Base-by-base conservation (phyloP, 2,888 invertebrate genomes). In the Asteroscopus sphinx region DNA sequence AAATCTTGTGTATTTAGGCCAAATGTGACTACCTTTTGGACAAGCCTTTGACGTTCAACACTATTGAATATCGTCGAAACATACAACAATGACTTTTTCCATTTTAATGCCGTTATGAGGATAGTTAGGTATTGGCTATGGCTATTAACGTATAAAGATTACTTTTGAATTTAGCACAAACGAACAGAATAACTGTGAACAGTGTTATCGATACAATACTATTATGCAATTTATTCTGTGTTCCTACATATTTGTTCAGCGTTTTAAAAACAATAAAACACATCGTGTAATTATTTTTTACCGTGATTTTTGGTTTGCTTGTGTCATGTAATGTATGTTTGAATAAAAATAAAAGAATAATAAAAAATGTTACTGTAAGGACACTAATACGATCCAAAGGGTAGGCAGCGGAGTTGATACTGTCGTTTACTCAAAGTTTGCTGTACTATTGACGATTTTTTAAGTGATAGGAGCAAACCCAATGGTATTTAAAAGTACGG, bases 31-130 rank as follows among this genome's bases (percentile, higher is more conserved):
- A 35, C 16, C 28, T 25, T 25, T 6, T 25, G 28, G 28, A 21
- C 12, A 11, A 17, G 6, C 13, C 17, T 11, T 11, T 53, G 12
- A n/a, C 15, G 13, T 39, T 28, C 9, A 28, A 2, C 16, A 16
- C 28, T 21, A 39, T 25, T 37, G 21, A 52, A 58, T 17, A 30
- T 17, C 8, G 12, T 26, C 11, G 26, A 15, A n/a, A 35, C 12
- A 9, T 21, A 33, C 16, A 45, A 62, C 37, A 63, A 63, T 46
- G 28, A 41, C 21, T 41, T 49, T 35, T 44, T 57, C 30, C 17
- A 63, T 63, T 58, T 45, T 41, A 63, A 56, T 42, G 8, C 21
- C 13, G 32, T 25, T 52, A 21, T 11, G 9, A 55, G 17, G 15
- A 33, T 17, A 13, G 35, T 17, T 41, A 21, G 21, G 21, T 21